phyloP scores from a whole-genome alignment of 2,113 vertebrate species.

The Brachyistius frenatus region DNA sequence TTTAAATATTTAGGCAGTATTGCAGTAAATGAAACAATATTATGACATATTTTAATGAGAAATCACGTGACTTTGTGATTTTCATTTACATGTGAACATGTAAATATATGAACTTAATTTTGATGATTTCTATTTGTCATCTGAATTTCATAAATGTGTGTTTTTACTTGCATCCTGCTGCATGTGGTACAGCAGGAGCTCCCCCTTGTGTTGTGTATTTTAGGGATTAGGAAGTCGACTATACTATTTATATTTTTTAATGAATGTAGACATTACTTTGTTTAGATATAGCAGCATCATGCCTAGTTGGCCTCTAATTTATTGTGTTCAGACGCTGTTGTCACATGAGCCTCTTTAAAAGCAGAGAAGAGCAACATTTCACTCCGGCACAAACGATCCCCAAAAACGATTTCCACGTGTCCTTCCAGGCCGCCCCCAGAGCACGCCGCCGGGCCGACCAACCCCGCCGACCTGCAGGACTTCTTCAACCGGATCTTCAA shows the following conservation, averaged over 20 bases:
- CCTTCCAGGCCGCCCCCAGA: constrained; percentile 85
- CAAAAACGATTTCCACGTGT: background rate
- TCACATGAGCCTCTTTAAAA: background rate
- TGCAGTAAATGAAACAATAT: too few species aligned
- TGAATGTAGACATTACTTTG: too few species aligned
- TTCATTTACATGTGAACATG: too few species aligned
- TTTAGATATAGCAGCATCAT: background rate
- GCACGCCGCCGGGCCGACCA: constrained; percentile 74
- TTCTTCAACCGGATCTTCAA: constrained; percentile 92
- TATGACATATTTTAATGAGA: too few species aligned
- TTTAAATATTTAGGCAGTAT: too few species aligned
- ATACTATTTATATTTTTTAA: too few species aligned
- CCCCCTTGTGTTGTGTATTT: background rate
- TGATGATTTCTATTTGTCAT: too few species aligned
- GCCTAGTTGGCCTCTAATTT: background rate
- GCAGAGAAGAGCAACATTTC: background rate
- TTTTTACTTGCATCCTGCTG: background rate
- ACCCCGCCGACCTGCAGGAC: constrained; percentile 90
- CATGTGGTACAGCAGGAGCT: background rate
- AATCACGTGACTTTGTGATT: too few species aligned
- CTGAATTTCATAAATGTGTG: background rate
- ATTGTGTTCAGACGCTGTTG: background rate
- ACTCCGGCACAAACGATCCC: background rate
- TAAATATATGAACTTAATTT: too few species aligned
- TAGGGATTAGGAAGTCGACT: too few species aligned